phyloP scores from a whole-genome alignment of 2,797 vertebrate genomes.

The Diglossa cyanea region DNA sequence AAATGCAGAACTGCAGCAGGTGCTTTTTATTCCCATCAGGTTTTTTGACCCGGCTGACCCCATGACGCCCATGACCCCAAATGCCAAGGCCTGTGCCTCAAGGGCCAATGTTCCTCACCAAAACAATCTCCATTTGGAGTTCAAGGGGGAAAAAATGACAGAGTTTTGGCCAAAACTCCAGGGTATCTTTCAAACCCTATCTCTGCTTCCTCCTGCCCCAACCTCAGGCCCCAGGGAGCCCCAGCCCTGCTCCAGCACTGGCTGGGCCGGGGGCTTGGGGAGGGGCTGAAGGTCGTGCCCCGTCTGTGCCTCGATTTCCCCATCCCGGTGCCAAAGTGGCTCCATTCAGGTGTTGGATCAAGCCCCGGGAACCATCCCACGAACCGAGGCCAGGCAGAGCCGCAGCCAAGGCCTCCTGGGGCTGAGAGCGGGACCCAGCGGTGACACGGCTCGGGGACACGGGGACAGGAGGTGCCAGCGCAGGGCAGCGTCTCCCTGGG shows the following conservation, averaged over 20 bases:
- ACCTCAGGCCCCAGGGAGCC: neutral
- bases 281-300: neutral
- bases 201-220: neutral
- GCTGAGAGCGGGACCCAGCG: fast-evolving
- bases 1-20: neutral
- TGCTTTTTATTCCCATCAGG: neutral
- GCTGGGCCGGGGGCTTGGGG: neutral
- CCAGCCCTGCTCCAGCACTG: fast-evolving
- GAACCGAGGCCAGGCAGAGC: fast-evolving
- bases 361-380: fast-evolving
- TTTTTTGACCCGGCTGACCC: fast-evolving
- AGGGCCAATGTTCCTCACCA: too few species aligned
- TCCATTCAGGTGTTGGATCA: fast-evolving
- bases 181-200: fast-evolving
- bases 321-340: fast-evolving
- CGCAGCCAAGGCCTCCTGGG: fast-evolving
- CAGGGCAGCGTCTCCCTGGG: fast-evolving
- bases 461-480: fast-evolving
- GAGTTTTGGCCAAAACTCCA: fast-evolving
- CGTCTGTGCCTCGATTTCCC: fast-evolving
- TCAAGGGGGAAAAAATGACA: fast-evolving
- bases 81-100: fast-evolving
- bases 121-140: fast-evolving
- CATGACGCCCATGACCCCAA: fast-evolving
- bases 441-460: fast-evolving